Base-by-base conservation (phyloP, 64 coral and sea anemone genomes). In the Stichodactyla mertensii region DNA sequence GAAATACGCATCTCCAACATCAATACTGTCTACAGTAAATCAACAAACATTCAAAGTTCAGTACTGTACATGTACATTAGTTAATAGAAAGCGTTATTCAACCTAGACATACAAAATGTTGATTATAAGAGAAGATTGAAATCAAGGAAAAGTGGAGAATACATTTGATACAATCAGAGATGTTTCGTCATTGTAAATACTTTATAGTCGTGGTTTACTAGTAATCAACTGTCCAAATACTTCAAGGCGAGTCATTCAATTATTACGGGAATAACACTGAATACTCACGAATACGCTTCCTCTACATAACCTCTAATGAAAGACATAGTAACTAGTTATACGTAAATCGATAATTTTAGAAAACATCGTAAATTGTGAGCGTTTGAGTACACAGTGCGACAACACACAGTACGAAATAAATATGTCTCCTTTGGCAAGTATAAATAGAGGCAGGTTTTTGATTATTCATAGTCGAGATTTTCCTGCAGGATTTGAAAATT, bases 171-270 rank as follows among this genome's bases (percentile, higher is more conserved):
- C 8, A 27, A 26, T 74, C 24, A 31, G 4, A 27, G 69, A 9
- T 10, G 23, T 74, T 66, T 74, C 69, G 69, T 74, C 69, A 74
- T 31, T 74, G 69, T 74, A 74, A 74, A 74, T 74, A 74, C 20
- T 74, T 74, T 26, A 74, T 74, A 23, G 4, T 23, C n/a, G 69
- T 28, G 69, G 69, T 74, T 74, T 27, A 23, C 69, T 74, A 1
- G 7, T 31, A 74, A 74, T 74, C 24, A n/a, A 5, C 69, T 74
- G 69, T 9, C 10, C 69, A 74, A 74, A 74, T 31, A 74, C 5
- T 74, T 23, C 69, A 74, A 74, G 69, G 69, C 10, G 69, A 31
- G 24, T 74, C 24, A 14, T 13, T 74, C 69, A 23, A 31, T 19
- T 26, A 31, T 23, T 74, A 10, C 69, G 12, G 22, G 9, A 74